phyloP scores from a whole-genome alignment of 1,140 invertebrate genomes.

The Daktulosphaira vitifoliae region DNA sequence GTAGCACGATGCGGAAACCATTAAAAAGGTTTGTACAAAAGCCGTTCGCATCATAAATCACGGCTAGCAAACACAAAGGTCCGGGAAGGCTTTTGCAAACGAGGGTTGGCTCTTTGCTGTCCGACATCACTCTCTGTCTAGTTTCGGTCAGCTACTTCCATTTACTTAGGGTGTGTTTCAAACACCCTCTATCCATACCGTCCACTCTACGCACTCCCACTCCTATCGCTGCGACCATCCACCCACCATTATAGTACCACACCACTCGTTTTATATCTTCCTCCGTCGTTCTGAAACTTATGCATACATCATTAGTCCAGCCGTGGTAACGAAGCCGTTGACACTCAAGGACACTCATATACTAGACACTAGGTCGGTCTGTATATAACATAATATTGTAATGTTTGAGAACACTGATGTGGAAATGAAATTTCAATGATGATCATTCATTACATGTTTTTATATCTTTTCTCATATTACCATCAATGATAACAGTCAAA shows the following conservation, averaged over 20 bases:
- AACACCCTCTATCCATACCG: background rate
- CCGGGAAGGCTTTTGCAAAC: conserved; percentile 31
- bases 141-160: conserved; percentile 30
- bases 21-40: conserved; percentile 30
- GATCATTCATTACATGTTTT: background rate
- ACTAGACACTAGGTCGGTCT: too few relatives aligned
- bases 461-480: too few relatives aligned
- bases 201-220: background rate
- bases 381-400: too few relatives aligned
- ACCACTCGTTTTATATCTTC: background rate
- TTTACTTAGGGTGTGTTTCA: conserved; percentile 16
- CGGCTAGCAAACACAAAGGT: conserved; percentile 16
- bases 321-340: background rate
- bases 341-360: too few relatives aligned
- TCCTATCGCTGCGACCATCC: background rate
- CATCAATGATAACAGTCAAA: too few relatives aligned
- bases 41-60: conserved; percentile 25
- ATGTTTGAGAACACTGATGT: too few relatives aligned
- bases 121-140: conserved; percentile 33
- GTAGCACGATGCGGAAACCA: conserved; percentile 2
- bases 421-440: conserved; percentile 8
- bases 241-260: background rate
- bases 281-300: background rate
- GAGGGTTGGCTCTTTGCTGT: conserved; percentile 29
- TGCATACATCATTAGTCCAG: conserved; percentile 4